These are phyloP conservation scores for Sinosuthora webbiana DNA, from an alignment of 2,113 vertebrate species.

Conservation along the genomic window DNA sequence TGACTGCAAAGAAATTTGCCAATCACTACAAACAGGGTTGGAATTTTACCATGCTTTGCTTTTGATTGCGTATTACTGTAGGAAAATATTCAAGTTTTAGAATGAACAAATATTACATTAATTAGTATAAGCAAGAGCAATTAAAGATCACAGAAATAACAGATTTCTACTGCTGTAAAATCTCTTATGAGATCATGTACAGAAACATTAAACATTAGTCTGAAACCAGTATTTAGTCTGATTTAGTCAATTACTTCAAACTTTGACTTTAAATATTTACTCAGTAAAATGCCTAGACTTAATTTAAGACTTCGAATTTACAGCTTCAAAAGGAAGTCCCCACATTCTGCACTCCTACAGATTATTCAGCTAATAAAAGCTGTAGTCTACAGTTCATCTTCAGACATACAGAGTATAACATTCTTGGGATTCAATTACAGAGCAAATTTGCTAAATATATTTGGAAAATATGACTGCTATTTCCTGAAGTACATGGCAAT, in stretches of 20 bases:
- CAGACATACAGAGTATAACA: neutral
- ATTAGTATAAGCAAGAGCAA: neutral
- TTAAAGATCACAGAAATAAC: neutral
- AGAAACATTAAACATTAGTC: neutral
- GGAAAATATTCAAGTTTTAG: neutral
- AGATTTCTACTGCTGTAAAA: neutral
- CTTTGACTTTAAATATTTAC: neutral
- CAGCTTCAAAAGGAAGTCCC: neutral
- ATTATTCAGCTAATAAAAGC: neutral
- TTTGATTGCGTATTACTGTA: neutral
- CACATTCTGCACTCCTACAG: neutral
- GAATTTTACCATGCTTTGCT: neutral
- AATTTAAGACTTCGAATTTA: neutral
- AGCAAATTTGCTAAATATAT: neutral
- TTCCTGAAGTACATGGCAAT: neutral
- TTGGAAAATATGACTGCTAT: neutral
- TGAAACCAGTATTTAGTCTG: conserved; percentile 1
- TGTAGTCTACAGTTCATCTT: neutral
- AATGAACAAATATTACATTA: neutral
- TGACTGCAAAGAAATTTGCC: neutral
- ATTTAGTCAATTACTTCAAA: neutral
- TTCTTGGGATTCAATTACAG: neutral
- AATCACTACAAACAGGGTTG: neutral
- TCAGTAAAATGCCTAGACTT: neutral
- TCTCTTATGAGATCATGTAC: neutral